Percentiles rank a stretch among this genome's conserved stretches.
Conservation (phyloP, 2,888 invertebrate genomes). For the Trichopoda pennipes region DNA sequence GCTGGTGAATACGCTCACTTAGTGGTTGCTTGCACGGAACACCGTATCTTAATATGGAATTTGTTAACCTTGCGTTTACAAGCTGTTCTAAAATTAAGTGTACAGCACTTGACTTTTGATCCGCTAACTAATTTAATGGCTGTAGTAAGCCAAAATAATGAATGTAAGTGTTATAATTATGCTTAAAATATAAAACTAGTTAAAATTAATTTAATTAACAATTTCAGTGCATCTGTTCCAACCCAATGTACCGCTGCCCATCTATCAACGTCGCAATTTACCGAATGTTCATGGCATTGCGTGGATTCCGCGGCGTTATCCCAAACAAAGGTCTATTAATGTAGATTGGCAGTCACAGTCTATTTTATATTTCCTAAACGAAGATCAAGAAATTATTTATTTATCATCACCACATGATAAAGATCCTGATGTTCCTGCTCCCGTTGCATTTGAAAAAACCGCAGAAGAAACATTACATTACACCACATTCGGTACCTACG, state of each 20-base stretch:
- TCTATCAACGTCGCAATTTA: constrained; percentile 82
- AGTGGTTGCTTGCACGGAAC: constrained; percentile 80
- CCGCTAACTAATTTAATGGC: constrained; percentile 85
- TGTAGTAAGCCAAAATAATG: constrained; percentile 83
- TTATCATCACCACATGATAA: constrained; percentile 80
- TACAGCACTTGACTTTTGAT: constrained; percentile 83
- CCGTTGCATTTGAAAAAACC: constrained; percentile 76
- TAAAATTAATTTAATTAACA: constrained; percentile 22
- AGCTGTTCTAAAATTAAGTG: constrained; percentile 82
- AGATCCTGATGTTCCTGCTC: constrained; percentile 79
- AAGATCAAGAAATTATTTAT: constrained; percentile 83
- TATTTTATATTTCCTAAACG: constrained; percentile 84
- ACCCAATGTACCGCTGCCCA: constrained; percentile 82
- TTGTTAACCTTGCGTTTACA: constrained; percentile 84
- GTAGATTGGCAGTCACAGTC: constrained; percentile 84
- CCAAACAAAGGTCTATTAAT: constrained; percentile 80
- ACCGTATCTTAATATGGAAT: constrained; percentile 86
- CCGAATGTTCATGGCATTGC: constrained; percentile 82
- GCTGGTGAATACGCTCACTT: constrained; percentile 78
- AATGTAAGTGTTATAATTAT: constrained; percentile 82
- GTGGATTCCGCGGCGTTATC: constrained; percentile 83
- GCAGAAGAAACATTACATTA: constrained; percentile 74
- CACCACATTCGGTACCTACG: constrained; percentile 82
- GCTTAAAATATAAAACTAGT: neutral
- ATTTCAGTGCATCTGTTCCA: constrained; percentile 85